Evolutionary conservation across 2,113 vertebrate species (phyloP).

Genomic region (Penelope pileata): DNA sequence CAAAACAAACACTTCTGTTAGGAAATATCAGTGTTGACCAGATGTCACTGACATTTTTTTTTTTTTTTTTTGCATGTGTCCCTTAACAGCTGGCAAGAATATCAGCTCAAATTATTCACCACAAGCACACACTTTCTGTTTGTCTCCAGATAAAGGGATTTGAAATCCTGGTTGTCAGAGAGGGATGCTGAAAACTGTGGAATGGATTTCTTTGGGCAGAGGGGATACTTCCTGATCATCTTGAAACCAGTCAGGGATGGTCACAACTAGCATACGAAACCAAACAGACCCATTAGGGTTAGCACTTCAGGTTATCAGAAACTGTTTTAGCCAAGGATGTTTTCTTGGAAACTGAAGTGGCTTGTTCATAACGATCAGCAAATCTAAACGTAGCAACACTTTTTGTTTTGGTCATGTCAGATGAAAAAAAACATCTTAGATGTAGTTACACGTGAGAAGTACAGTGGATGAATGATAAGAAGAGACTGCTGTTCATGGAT

Average conservation of each 20-base stretch:
- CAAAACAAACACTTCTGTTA: conserved; percentile 60
- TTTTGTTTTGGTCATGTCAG: not conserved
- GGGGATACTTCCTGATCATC: conserved; percentile 27
- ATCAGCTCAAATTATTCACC: conserved; percentile 72
- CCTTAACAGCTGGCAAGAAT: conserved; percentile 75
- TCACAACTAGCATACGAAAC: not conserved
- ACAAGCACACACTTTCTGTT: conserved; percentile 72
- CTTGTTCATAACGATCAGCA: not conserved
- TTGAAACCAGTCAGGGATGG: not conserved
- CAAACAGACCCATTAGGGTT: not conserved
- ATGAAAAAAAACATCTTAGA: not conserved
- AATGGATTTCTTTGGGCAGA: conserved; percentile 67
- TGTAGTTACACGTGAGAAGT: not conserved
- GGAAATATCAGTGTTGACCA: conserved; percentile 68
- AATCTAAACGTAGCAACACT: not conserved
- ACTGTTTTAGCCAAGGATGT: not conserved
- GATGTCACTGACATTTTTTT: conserved; percentile 62
- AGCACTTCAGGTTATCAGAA: not conserved
- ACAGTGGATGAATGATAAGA: not conserved
- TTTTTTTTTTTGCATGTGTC: conserved; percentile 62
- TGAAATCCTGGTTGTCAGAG: conserved; percentile 60
- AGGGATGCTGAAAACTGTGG: conserved; percentile 71
- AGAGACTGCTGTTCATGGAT: not conserved
- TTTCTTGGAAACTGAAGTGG: not conserved
- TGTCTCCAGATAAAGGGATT: conserved; percentile 77